Evolutionary conservation across 2,888 invertebrate species (phyloP).

Genomic region (Odontocolon sp.): DNA sequence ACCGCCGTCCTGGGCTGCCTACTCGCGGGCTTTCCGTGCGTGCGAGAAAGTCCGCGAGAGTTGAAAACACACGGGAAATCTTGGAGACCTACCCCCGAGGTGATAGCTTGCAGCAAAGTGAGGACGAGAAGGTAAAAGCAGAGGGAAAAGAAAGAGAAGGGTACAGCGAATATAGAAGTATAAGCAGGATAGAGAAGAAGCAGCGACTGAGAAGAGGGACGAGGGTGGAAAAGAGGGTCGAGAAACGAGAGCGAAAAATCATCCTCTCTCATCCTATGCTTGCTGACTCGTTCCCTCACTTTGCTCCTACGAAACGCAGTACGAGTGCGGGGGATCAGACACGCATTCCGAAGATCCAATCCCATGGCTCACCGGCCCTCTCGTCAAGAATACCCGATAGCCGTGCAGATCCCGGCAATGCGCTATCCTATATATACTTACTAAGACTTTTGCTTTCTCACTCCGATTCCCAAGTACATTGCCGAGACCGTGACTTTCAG

Average conservation of each 20-base stretch:
- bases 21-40: slow-evolving; percentile 23
- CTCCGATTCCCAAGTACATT: slow-evolving; percentile 1
- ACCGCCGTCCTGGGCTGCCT: slow-evolving; percentile 27
- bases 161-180: neutral
- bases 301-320: slow-evolving; percentile 29
- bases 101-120: slow-evolving; percentile 34
- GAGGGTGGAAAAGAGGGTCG: slow-evolving; percentile 22
- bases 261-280: neutral
- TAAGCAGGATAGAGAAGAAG: neutral
- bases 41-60: slow-evolving; percentile 46
- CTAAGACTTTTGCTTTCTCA: slow-evolving; percentile 6
- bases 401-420: neutral
- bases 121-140: slow-evolving; percentile 29
- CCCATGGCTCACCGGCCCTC: slow-evolving; percentile 63
- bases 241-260: slow-evolving; percentile 33
- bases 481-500: slow-evolving; percentile 31
- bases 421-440: too few species aligned
- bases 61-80: slow-evolving; percentile 76
- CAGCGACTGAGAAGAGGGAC: slow-evolving; percentile 20
- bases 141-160: slow-evolving; percentile 34
- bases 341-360: slow-evolving; percentile 70
- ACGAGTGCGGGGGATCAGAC: slow-evolving; percentile 64
- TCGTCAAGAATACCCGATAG: slow-evolving; percentile 66
- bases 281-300: neutral
- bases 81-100: slow-evolving; percentile 58